Evolutionary conservation across 1,140 invertebrate species (phyloP), one percentile per base, ranked within the genome.

Genomic region (Myzus persicae): DNA sequence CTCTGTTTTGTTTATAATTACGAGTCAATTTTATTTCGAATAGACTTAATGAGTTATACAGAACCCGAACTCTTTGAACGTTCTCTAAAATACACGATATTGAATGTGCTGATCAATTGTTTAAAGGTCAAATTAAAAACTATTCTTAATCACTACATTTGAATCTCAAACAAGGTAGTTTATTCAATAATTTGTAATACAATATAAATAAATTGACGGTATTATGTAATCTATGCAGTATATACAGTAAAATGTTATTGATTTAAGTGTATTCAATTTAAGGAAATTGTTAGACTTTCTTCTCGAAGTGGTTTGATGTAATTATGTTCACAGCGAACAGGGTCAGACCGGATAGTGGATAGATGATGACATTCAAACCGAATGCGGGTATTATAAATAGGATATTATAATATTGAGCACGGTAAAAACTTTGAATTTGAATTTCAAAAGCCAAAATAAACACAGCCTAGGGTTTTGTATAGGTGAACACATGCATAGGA

Each of bases 401-500:
- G 31, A 36, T 87, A 87, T 87, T 31, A 38, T 36, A 20, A 20
- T 36, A n/a, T 87, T 36, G 42, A 46, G 22, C 8, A 20, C 1
- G 2, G 31, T n/a, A 8, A 14, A 46, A 48, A 48, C 31, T 87
- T 87, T 48, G 6, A 2, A n/a, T 87, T 87, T 87, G 85, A n/a
- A 87, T n/a, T 46, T 87, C 42, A 87, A 87, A 87, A 87, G 85
- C 26, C 2, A 87, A 48, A 48, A 87, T 42, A 46, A 87, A 87
- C 18, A 87, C 18, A 18, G 2, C 26, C 42, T n/a, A 36, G 46
- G 31, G 46, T 87, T 87, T 87, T 46, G 44, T 24, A 46, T 8
- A 85, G 84, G 44, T 18, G 11, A 44, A 31, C 26, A 14, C 26
- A 85, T 0, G 9, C 31, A 42, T 14, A 26, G 40, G 26, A 26